Evolutionary conservation across 2,888 invertebrate genomes (phyloP).

Genomic region (Subacronicta megacephala): DNA sequence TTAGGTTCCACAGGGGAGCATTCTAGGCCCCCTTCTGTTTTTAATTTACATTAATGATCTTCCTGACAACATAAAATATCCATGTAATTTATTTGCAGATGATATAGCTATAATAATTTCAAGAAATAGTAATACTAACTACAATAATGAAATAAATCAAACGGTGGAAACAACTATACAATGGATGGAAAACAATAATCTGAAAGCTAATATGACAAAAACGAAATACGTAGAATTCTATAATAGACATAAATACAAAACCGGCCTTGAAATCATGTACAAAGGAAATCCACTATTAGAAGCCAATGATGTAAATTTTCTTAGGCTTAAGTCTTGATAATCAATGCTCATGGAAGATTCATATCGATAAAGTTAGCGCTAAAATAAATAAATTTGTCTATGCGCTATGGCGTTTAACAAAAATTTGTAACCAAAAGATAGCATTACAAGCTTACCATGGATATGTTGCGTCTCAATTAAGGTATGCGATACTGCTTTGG

Average conservation of each 20-base stretch:
- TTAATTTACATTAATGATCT: too few relatives aligned
- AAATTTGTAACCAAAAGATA: background rate
- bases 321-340: background rate
- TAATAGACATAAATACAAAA: background rate
- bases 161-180: too few relatives aligned
- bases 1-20: too few relatives aligned
- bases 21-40: too few relatives aligned
- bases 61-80: too few relatives aligned
- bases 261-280: background rate
- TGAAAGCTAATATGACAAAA: background rate
- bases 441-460: background rate
- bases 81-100: too few relatives aligned
- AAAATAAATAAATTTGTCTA: background rate
- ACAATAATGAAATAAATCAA: too few relatives aligned
- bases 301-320: background rate
- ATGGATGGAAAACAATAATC: background rate
- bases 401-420: background rate
- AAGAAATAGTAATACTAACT: too few relatives aligned
- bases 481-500: too few relatives aligned
- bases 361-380: background rate
- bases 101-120: too few relatives aligned
- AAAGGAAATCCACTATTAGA: background rate
- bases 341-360: background rate
- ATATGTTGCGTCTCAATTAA: background rate
- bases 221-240: background rate